Evolutionary conservation across 2,113 vertebrate genomes (phyloP).

Genomic region (Myrmecophaga tridactyla): DNA sequence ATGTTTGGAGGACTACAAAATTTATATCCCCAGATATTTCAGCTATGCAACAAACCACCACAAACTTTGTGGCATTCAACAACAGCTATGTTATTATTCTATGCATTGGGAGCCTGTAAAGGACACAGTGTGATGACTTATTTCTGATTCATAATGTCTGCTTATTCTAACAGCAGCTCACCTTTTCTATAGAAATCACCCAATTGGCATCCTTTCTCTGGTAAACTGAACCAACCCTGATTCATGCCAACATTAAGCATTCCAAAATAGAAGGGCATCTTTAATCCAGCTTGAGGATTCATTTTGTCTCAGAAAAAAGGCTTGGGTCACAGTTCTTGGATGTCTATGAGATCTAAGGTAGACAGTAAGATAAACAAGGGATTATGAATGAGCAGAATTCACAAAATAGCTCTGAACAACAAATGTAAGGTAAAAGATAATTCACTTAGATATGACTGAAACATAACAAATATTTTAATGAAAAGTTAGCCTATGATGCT

Average conservation of each 20-base stretch:
- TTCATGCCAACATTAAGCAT: not conserved
- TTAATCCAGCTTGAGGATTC: not conserved
- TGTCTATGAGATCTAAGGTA: not conserved
- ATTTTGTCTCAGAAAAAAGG: not conserved
- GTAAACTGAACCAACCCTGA: constrained; percentile 3
- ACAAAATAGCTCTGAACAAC: not conserved
- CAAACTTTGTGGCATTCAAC: not conserved
- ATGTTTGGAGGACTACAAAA: not conserved
- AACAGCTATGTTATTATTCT: not conserved
- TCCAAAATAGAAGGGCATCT: constrained; percentile 5
- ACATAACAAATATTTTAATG: not conserved
- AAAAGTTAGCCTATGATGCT: not conserved
- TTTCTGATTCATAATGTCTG: not conserved
- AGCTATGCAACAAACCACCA: not conserved
- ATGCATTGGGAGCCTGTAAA: not conserved
- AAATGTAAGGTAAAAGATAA: not conserved
- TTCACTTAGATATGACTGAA: not conserved
- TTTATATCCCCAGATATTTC: not conserved
- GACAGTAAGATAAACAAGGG: not conserved
- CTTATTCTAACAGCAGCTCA: constrained; percentile 12
- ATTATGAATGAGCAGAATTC: not conserved
- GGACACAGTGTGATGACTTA: not conserved
- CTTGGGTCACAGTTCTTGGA: not conserved
- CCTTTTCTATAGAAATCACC: constrained; percentile 43
- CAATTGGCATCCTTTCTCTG: constrained; percentile 5